Conservation (phyloP, 2,888 invertebrate genomes). For the Megalurothrips usitatus region DNA sequence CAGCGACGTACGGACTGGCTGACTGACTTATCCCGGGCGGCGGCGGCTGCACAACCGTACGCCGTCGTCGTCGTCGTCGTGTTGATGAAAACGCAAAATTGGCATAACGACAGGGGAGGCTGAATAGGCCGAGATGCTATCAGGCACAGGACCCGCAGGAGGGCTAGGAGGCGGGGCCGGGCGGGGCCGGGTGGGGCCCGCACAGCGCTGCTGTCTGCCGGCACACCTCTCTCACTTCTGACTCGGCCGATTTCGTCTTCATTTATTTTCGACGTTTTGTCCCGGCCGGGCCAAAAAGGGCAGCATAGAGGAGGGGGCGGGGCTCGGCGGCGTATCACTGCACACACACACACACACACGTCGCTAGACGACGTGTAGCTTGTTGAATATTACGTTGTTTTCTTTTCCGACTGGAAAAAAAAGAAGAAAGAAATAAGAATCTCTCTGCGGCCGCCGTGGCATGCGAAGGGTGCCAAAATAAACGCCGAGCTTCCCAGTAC, state of each 20-base stretch:
- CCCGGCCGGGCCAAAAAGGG: neutral
- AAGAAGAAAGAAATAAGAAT: neutral
- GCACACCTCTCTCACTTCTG: neutral
- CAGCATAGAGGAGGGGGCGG: neutral
- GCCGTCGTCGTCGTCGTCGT: too few species aligned
- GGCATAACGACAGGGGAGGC: neutral
- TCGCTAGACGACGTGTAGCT: neutral
- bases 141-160: neutral
- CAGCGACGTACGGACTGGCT: too few species aligned
- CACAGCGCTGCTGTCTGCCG: neutral
- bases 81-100: conserved; percentile 25
- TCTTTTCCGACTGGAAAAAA: conserved; percentile 21
- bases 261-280: conserved; percentile 24
- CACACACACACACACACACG: neutral
- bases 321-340: conserved; percentile 1
- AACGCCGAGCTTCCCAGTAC: neutral
- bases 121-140: neutral
- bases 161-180: neutral
- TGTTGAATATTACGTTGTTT: conserved; percentile 8
- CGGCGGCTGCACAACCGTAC: too few species aligned
- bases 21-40: too few species aligned
- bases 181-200: neutral
- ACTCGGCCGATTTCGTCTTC: conserved; percentile 13
- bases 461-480: conserved; percentile 20
- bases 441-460: neutral